phyloP scores from a whole-genome alignment of 2,113 vertebrate genomes.

The Pandion haliaetus region DNA sequence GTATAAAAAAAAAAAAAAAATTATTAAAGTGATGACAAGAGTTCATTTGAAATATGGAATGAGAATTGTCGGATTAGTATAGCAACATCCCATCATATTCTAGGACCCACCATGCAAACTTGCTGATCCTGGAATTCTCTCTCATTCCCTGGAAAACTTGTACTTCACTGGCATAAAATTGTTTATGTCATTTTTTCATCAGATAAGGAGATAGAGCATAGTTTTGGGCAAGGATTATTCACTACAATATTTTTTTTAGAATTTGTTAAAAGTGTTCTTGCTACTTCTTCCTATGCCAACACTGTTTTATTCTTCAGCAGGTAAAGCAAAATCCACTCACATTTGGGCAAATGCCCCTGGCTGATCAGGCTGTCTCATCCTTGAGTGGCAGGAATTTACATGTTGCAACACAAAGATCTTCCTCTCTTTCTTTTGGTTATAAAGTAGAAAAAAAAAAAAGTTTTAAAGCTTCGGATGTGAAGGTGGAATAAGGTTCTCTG shows the following conservation, averaged over 20 bases:
- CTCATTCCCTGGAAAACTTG: neutral
- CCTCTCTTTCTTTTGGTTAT: neutral
- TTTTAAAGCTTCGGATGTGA: neutral
- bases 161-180: neutral
- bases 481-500: neutral
- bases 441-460: neutral
- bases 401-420: neutral
- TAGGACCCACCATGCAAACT: neutral
- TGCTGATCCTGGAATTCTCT: neutral
- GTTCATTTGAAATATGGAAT: neutral
- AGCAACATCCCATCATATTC: neutral
- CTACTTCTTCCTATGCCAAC: neutral
- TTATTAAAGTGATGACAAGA: neutral
- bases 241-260: neutral
- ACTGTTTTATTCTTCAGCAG: neutral
- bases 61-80: neutral
- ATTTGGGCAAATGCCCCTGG: neutral
- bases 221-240: neutral
- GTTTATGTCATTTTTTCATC: fast-evolving
- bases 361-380: neutral
- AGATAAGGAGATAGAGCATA: neutral
- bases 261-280: neutral
- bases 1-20: neutral
- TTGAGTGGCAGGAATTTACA: neutral
- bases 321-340: neutral